A percentile compares a stretch with the other conserved stretches of the same genome.
Conservation (phyloP, 1,140 invertebrate species). For the Orchesella cincta region DNA sequence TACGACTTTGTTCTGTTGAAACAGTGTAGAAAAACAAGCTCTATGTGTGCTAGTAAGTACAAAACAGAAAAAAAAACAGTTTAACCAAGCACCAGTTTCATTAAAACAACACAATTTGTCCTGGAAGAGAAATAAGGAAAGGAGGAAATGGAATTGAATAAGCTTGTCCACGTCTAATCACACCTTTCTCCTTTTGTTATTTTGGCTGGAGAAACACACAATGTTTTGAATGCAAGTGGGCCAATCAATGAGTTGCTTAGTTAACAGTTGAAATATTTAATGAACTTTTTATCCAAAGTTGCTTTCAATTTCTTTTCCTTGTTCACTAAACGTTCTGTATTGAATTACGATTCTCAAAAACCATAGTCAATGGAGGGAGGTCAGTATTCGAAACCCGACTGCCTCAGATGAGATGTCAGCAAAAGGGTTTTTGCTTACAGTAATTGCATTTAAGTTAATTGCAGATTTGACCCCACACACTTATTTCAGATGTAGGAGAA, state of each 20-base stretch:
- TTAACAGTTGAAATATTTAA: conserved; percentile 4
- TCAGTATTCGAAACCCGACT: background rate
- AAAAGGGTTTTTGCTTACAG: background rate
- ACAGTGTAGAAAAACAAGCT: background rate
- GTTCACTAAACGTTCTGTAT: too few species aligned
- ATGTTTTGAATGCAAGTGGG: background rate
- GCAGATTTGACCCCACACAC: background rate
- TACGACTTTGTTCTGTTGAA: background rate
- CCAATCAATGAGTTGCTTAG: conserved; percentile 17
- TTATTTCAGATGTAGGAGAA: background rate
- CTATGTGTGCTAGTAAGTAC: background rate
- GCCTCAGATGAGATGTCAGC: background rate
- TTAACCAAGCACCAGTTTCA: background rate
- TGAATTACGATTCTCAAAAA: background rate
- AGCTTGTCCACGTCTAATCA: background rate
- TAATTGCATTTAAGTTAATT: background rate
- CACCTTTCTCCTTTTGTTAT: background rate
- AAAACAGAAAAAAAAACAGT: background rate
- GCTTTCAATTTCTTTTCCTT: background rate
- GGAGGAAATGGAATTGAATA: background rate
- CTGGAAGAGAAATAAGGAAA: background rate
- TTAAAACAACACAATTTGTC: background rate
- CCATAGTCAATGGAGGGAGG: background rate
- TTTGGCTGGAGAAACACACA: background rate
- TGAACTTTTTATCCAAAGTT: background rate